Base-by-base conservation (phyloP, 2,888 invertebrate genomes). In the Ctena decussata region DNA sequence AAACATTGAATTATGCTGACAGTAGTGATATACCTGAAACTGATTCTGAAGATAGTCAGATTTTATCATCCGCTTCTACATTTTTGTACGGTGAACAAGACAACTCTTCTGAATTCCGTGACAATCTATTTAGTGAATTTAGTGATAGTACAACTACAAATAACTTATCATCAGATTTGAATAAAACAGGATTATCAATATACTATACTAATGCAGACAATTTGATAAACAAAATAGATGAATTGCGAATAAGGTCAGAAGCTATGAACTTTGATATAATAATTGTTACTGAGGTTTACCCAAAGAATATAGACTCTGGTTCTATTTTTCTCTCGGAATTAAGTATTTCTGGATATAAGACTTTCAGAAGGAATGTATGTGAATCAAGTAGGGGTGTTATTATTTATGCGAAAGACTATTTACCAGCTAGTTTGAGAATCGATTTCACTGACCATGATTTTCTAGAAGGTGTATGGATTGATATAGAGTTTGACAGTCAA, bases 191-290 rank as follows among this genome's bases (percentile, higher is more conserved):
- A n/a, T n/a, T n/a, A n/a, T n/a, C n/a, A n/a, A 15, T 69, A 6
- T 72, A 18, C 24, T 72, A 72, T n/a, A 46, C 32, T n/a, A 74
- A 74, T 24, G 46, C 53, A 6, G 74, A 74, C 27, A 44, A 32
- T 30, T 46, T 46, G 46, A 8, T 74, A 18, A 74, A 74, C 15
- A 75, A 75, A 24, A 12, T 57, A 24, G 46, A 75, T 37, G 75
- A 71, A 24, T n/a, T 74, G 24, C 6, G 35, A 11, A 18, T 46
- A 18, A 24, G 12, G 12, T 12, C 27, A n/a, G 11, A 15, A 24
- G 15, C 1, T 15, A 18, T 30, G 8, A 74, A 6, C 6, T 49
- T 49, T 12, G 74, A 74, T n/a, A 41, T 74, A 46, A 12, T 74
- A 46, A 44, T 49, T 11, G 30, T 46, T 24, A 46, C 74, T n/a